Conservation (phyloP, 2,113 vertebrate genomes). For the Protomyctophum bolini region DNA sequence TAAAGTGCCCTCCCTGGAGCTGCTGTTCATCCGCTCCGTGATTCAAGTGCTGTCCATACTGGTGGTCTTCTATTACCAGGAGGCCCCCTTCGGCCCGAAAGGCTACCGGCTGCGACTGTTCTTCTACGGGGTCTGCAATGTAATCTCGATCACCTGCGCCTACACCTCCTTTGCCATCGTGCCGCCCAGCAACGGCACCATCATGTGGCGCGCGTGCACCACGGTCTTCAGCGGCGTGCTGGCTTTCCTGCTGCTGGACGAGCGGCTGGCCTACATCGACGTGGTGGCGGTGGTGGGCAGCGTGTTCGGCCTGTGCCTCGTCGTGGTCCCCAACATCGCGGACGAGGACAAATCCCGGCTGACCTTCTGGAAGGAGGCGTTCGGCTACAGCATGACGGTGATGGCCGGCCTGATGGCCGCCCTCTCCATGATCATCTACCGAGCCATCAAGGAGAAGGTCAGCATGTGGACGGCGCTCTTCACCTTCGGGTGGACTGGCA, state of each 20-base stretch:
- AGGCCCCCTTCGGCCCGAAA: slow-evolving; percentile 93
- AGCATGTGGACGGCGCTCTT: slow-evolving; percentile 99
- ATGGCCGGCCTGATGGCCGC: slow-evolving; percentile 96
- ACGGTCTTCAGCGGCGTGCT: slow-evolving; percentile 95
- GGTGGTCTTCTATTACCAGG: slow-evolving; percentile 91
- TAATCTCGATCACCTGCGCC: slow-evolving; percentile 97
- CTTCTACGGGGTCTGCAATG: slow-evolving; percentile 95
- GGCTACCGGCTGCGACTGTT: slow-evolving; percentile 93
- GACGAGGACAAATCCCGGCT: slow-evolving; percentile 89
- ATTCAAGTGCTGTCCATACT: slow-evolving; percentile 91
- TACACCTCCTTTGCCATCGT: slow-evolving; percentile 98
- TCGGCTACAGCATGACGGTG: slow-evolving; percentile 97
- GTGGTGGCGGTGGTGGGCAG: slow-evolving; percentile 89
- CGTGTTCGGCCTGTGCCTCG: slow-evolving; percentile 91
- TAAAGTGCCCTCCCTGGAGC: slow-evolving; percentile 95
- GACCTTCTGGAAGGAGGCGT: slow-evolving; percentile 95
- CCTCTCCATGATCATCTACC: slow-evolving; percentile 97
- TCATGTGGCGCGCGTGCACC: slow-evolving; percentile 97
- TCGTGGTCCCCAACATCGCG: slow-evolving; percentile 94
- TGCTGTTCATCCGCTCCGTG: slow-evolving; percentile 96
- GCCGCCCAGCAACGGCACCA: slow-evolving; percentile 94
- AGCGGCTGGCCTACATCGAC: slow-evolving; percentile 89
- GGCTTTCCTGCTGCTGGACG: slow-evolving; percentile 93
- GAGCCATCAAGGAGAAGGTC: slow-evolving; percentile 93
- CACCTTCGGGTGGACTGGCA: slow-evolving; percentile 98